phyloP scores from a whole-genome alignment of 2,797 vertebrate genomes.

The Fringilla coelebs region DNA sequence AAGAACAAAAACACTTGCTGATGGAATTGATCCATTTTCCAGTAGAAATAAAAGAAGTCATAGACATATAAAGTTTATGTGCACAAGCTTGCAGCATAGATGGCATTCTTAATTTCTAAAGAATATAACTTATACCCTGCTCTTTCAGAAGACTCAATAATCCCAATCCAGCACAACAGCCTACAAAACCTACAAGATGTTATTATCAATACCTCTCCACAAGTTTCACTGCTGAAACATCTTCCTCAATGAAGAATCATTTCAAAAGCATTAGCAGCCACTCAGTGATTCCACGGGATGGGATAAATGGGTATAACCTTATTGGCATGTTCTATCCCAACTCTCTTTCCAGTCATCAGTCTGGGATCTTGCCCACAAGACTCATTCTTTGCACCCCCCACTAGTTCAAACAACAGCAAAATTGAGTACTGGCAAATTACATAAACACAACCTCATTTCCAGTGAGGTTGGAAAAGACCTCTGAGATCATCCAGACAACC shows the following conservation, averaged over 20 bases:
- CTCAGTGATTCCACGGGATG: neutral
- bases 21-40: conserved; percentile 15
- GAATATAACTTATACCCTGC: neutral
- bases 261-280: neutral
- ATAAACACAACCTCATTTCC: neutral
- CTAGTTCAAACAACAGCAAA: neutral
- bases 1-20: conserved; percentile 47
- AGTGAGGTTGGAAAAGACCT: neutral
- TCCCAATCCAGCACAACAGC: neutral
- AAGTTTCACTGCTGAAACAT: neutral
- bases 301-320: neutral
- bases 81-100: neutral
- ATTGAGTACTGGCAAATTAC: neutral
- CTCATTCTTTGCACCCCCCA: neutral
- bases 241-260: neutral
- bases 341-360: neutral
- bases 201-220: neutral
- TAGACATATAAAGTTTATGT: neutral
- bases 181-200: neutral
- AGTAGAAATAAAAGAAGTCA: neutral
- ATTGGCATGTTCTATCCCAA: neutral
- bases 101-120: neutral
- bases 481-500: neutral
- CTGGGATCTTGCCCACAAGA: neutral
- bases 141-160: neutral